Evolutionary conservation across 2,888 invertebrate genomes (phyloP), one percentile per base, ranked within the genome.

Genomic region (Chymomyza procnemis): DNA sequence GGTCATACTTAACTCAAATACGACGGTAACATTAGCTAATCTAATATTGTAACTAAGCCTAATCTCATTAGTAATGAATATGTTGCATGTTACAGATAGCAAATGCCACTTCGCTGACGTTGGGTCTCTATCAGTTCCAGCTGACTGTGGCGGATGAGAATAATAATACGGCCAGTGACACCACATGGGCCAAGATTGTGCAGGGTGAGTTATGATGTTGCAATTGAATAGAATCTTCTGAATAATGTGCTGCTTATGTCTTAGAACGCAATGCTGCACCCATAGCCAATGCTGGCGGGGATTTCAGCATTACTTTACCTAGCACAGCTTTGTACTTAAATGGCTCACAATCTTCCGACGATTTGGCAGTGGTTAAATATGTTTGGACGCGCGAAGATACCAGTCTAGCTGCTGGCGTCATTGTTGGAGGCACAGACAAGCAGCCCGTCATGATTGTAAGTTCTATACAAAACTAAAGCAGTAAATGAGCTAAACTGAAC

Each of bases 221-320:
- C 1, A 50, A 50, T 50, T 9, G 14, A 46, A 14, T 41, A 57
- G 16, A 18, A 34, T 57, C 22, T 6, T 41, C 1, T 57, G 0
- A 14, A 8, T 9, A 12, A 18, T 34, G 4, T 6, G 8, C 8
- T 59, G 9, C n/a, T 5, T 56, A n/a, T 66, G 54, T n/a, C 16
- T 0, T 8, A 97, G 97, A 96, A 90, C 95, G 95, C 90, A 98
- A 98, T 92, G 95, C 95, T 68, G 94, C 96, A 4, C 98, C 98
- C 0, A 94, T 95, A 85, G 97, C 98, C 0, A 95, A 96, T 88
- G 97, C 96, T 1, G 97, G 97, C 5, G 96, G 96, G 0, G 96
- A 97, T 91, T 94, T 95, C 88, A 94, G 94, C 16, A 92, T 97
- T 0, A 93, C 94, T 55, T 91, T 97, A 60, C 97, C 98, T 0